phyloP scores from a whole-genome alignment of 2,797 vertebrate genomes.

The Prionace glauca region DNA sequence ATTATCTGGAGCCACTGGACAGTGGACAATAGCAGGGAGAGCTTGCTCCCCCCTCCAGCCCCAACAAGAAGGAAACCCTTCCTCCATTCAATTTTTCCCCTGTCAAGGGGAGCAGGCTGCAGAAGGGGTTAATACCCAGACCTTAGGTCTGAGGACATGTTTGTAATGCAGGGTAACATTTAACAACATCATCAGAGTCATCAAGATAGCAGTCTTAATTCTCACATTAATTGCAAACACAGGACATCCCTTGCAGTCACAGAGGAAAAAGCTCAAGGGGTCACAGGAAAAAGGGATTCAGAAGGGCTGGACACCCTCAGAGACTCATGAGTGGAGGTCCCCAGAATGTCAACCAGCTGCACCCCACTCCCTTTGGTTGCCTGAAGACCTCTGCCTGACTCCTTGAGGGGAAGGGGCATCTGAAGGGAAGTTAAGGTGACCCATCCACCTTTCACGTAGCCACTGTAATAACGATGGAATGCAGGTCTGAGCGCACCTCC shows the following conservation, averaged over 20 bases:
- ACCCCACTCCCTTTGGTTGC: too few relatives aligned
- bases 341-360: too few relatives aligned
- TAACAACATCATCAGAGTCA: background rate
- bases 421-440: too few relatives aligned
- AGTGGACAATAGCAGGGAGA: background rate
- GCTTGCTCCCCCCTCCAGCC: background rate
- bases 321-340: too few relatives aligned
- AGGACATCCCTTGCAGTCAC: background rate
- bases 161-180: background rate
- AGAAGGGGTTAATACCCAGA: background rate
- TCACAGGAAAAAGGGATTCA: too few relatives aligned
- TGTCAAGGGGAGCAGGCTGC: background rate
- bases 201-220: background rate
- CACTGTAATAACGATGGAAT: too few relatives aligned
- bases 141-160: background rate
- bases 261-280: too few relatives aligned
- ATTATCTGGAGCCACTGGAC: background rate
- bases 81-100: background rate
- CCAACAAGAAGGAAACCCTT: background rate
- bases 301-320: too few relatives aligned
- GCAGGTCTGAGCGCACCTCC: too few relatives aligned
- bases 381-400: too few relatives aligned
- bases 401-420: too few relatives aligned
- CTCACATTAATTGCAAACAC: background rate
- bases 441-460: too few relatives aligned